Conservation (phyloP, 2,797 vertebrate species). For the Gambelia wislizenii region DNA sequence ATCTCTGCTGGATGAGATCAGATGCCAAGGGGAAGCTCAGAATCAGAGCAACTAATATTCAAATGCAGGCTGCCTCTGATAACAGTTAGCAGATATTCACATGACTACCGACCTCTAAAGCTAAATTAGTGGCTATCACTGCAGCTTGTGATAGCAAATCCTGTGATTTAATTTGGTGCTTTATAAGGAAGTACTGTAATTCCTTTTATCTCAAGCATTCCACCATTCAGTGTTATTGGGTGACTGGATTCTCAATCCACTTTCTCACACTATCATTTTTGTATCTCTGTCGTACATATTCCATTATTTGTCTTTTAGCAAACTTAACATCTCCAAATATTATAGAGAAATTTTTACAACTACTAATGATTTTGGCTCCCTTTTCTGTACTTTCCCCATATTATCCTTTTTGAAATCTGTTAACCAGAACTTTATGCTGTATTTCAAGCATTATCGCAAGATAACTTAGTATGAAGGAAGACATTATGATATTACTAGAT, state of each 20-base stretch:
- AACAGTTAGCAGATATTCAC: background rate
- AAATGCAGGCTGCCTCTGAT: too few species aligned
- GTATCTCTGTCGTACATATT: background rate
- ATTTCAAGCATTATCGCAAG: too few species aligned
- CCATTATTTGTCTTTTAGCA: background rate
- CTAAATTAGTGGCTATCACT: background rate
- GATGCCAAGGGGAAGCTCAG: too few species aligned
- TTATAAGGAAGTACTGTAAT: background rate
- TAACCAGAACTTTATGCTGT: too few species aligned
- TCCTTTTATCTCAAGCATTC: background rate
- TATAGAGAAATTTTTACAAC: background rate
- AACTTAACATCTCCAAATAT: background rate
- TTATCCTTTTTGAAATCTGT: background rate
- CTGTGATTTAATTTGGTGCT: background rate
- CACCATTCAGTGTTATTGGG: background rate
- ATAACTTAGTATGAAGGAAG: too few species aligned
- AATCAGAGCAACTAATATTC: too few species aligned
- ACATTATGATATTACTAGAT: too few species aligned
- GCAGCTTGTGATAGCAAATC: too few species aligned
- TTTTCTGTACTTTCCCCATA: background rate
- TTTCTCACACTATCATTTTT: background rate
- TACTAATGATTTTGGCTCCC: too few species aligned
- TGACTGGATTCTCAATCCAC: background rate
- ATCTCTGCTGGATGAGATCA: background rate
- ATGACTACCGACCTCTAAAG: background rate